Evolutionary conservation across 2,797 vertebrate species (phyloP), one percentile per base, ranked within the genome.

Genomic region (Bufotes viridis): DNA sequence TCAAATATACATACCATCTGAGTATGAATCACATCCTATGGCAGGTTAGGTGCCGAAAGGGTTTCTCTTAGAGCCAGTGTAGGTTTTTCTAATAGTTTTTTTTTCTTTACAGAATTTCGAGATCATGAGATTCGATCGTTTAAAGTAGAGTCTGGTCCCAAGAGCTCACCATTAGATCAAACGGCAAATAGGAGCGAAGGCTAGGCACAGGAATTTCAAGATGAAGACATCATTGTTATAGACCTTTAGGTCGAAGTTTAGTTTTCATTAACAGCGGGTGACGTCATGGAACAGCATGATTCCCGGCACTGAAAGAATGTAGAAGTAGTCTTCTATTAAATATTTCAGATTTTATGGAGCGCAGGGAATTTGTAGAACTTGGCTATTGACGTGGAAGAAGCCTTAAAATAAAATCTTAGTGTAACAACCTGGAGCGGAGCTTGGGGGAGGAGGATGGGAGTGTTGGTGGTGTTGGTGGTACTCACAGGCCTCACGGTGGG

Each of bases 1-100:
- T 90, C 82, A 89, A 90, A 90, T 90, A 90, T 90, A 87, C 88
- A 90, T 90, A 63, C 78, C 29, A 69, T 72, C 42, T 22, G 63
- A 49, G 80, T 69, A 89, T 87, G 85, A 89, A 87, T 89, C 85
- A 78, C 67, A 29, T 78, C 55, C 74, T 70, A 51, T 81, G 84
- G 74, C 80, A 82, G 76, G 53, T 81, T 26, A 14, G 84, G 58
- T 74, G 72, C 26, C 14, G 13, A 34, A 76, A 55, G 70, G 84
- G 75, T 49, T 87, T 51, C 82, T 72, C 26, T 67, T 10, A 51
- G 60, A 78, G 55, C 57, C 60, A 7, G 12, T 69, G 82, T 82
- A 76, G 26, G 85, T 87, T 87, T 84, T 79, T 82, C 53, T 34
- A 65, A 86, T 78, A 29, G 49, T 24, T 51, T 74, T 74, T 18